These are phyloP conservation scores for Chelonia mydas DNA, from an alignment of 2,797 vertebrate genomes.

Conservation along the genomic window DNA sequence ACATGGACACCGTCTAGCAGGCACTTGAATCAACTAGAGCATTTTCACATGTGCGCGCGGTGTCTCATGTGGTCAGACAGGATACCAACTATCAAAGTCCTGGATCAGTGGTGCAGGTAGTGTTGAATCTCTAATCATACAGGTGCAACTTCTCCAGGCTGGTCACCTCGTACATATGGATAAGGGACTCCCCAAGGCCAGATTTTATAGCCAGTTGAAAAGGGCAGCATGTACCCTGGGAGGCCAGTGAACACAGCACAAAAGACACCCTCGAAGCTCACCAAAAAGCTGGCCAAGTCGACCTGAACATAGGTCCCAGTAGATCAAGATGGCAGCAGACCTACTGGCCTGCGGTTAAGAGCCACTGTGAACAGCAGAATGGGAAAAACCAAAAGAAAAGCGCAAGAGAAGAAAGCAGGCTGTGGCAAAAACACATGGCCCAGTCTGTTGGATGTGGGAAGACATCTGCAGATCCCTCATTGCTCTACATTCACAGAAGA, in stretches of 20 bases:
- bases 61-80: too few relatives aligned
- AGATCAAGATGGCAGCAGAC: neutral
- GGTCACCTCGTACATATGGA: neutral
- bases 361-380: neutral
- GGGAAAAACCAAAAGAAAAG: neutral
- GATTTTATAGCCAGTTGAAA: neutral
- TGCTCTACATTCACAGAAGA: neutral
- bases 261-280: neutral
- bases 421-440: neutral
- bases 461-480: neutral
- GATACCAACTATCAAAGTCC: too few relatives aligned
- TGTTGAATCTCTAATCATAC: too few relatives aligned
- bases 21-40: too few relatives aligned
- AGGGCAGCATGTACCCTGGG: neutral
- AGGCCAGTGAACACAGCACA: neutral
- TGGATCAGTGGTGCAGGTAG: too few relatives aligned
- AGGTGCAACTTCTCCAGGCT: neutral
- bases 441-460: neutral
- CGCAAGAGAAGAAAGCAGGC: neutral
- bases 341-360: neutral
- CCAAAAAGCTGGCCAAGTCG: neutral
- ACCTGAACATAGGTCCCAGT: neutral
- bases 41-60: too few relatives aligned
- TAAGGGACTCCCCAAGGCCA: neutral
- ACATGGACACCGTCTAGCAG: too few relatives aligned